Base-by-base conservation (phyloP, 2,888 invertebrate species). In the Drymonia ruficornis region DNA sequence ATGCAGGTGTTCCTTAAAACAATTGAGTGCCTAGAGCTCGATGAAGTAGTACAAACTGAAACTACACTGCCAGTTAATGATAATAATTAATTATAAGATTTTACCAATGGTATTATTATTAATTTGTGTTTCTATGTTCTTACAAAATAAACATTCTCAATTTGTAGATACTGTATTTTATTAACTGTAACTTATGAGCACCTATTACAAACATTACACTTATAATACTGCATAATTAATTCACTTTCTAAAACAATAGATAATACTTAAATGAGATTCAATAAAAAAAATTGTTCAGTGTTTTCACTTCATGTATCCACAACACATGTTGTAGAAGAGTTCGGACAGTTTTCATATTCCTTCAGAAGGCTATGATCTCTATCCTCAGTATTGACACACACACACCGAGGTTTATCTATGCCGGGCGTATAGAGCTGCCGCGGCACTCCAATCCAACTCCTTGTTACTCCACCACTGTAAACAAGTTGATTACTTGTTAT, bases 401-500 rank as follows among this genome's bases (percentile, higher is more conserved):
- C 98, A 92, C 99, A 99, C 49, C 96, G 94, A 59, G 95, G 94
- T 15, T 93, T 87, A 44, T 94, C 90, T 5, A 94, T 92, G 0
- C 95, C 96, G 15, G 96, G 95, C 59, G 95, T 94, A 79, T 94
- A 97, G 8, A 96, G 93, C 83, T 96, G 95, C 60, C 99, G 94
- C 0, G 99, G 99, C 45, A 98, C 96, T 16, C 99, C 99, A 15
- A 93, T 89, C 99, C 99, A 99, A 59, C 95, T 92, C 70, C 99
- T 94, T 50, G 94, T 89, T 49, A 98, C 94, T 19, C 99, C 99
- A 52, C 99, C 99, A 93, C 99, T 99, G 83, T 1, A 67, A 94
- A 90, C 68, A 67, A 62, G 73, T 34, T n/a, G n/a, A n/a, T n/a
- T n/a, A n/a, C n/a, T n/a, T n/a, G n/a, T n/a, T n/a, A n/a, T n/a